Evolutionary conservation across 2,888 invertebrate genomes (phyloP).

Genomic region (Pemphredon lugubris): DNA sequence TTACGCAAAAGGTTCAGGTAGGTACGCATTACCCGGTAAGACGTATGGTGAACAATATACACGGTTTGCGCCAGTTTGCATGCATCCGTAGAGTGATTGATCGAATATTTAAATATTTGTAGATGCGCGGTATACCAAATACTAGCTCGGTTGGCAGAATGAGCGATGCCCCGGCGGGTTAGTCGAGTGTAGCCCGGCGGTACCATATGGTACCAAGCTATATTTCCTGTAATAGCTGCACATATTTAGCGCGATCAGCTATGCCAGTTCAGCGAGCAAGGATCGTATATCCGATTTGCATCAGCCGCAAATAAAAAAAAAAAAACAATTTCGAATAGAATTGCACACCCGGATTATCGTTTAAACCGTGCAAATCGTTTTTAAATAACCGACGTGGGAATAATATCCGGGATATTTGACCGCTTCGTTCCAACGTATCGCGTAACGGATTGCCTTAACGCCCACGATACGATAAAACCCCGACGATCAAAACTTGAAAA

Average conservation of each 20-base stretch:
- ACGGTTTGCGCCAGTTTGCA: background rate
- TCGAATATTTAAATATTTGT: constrained; percentile 45
- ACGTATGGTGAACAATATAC: background rate
- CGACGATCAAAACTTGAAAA: no score
- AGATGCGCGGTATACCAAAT: constrained; percentile 17
- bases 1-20: no score
- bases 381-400: no score
- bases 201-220: constrained; percentile 39
- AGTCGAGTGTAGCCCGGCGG: constrained; percentile 18
- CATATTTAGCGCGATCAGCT: constrained; percentile 43
- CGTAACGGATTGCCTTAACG: no score
- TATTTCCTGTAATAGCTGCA: constrained; percentile 39
- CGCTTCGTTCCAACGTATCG: no score
- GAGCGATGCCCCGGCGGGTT: constrained; percentile 34
- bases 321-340: no score
- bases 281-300: constrained; percentile 18
- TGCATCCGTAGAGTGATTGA: constrained; percentile 32
- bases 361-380: no score
- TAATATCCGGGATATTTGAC: no score
- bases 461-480: no score
- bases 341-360: no score
- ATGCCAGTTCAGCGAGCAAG: constrained; percentile 4
- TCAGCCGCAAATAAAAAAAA: no score
- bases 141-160: constrained; percentile 15
- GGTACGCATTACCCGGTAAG: background rate